phyloP scores from a whole-genome alignment of 2,797 vertebrate genomes.

The Gobio occitaniae region DNA sequence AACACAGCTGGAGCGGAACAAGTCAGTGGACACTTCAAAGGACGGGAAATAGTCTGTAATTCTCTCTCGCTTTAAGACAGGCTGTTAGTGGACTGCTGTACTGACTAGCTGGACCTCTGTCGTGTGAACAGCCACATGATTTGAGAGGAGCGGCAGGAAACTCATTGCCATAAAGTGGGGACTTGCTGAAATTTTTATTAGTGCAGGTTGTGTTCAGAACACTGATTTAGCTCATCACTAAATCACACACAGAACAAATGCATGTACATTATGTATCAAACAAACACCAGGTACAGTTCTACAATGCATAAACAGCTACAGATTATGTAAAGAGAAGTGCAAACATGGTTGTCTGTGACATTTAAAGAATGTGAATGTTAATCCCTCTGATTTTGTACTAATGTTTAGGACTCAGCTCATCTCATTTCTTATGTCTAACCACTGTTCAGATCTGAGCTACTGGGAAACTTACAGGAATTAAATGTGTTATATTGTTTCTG shows the following conservation, averaged over 20 bases:
- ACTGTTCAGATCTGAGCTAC: not conserved
- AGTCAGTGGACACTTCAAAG: constrained; percentile 37
- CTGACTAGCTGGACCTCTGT: constrained; percentile 18
- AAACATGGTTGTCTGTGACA: not conserved
- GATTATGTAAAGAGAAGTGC: not conserved
- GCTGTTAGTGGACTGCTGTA: constrained; percentile 22
- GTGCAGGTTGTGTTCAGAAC: constrained; percentile 14
- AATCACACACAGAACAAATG: not conserved
- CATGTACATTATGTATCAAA: constrained; percentile 26
- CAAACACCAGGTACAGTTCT: constrained; percentile 37
- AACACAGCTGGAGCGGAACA: constrained; percentile 43
- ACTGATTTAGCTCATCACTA: not conserved
- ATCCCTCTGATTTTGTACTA: not conserved
- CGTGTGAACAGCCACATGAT: constrained; percentile 38
- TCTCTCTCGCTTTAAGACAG: constrained; percentile 30
- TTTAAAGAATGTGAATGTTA: constrained; percentile 8
- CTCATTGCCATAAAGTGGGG: not conserved
- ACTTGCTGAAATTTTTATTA: constrained; percentile 11
- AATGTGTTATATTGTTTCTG: constrained; percentile 52
- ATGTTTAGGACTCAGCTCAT: not conserved
- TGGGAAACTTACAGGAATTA: not conserved
- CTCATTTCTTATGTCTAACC: constrained; percentile 13
- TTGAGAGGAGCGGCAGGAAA: constrained; percentile 20
- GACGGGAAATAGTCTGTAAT: constrained; percentile 37
- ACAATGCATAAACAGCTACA: constrained; percentile 13